These are phyloP conservation scores for Cryptocephalus moraei DNA, from an alignment of 2,888 invertebrate genomes.

Conservation along the genomic window DNA sequence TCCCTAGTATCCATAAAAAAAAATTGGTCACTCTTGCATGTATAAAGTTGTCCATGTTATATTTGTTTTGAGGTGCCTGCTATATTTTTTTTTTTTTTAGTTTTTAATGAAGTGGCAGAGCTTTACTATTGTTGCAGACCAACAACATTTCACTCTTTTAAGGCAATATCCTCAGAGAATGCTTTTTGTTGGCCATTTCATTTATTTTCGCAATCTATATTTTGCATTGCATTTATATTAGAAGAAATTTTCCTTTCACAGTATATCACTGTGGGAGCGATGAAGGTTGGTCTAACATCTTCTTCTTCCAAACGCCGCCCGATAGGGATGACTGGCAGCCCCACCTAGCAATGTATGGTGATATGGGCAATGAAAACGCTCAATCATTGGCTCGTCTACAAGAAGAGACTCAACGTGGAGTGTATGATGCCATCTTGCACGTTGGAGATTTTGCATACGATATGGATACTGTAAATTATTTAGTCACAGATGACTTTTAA, in stretches of 20 bases:
- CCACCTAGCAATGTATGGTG: slow-evolving; percentile 79
- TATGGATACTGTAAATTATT: slow-evolving; percentile 57
- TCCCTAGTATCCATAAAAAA: too few relatives aligned
- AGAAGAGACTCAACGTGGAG: slow-evolving; percentile 66
- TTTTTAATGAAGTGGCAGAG: too few relatives aligned
- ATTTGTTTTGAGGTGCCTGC: too few relatives aligned
- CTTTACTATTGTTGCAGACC: too few relatives aligned
- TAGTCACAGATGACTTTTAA: slow-evolving; percentile 18
- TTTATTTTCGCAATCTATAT: too few relatives aligned
- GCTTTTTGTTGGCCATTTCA: too few relatives aligned
- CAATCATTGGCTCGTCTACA: slow-evolving; percentile 77
- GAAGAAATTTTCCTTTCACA: slow-evolving; percentile 25
- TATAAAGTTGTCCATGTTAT: too few relatives aligned
- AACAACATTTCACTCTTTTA: too few relatives aligned
- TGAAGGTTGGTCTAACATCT: slow-evolving; percentile 73
- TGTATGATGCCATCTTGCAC: slow-evolving; percentile 82
- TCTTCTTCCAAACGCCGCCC: slow-evolving; percentile 66
- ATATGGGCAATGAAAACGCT: slow-evolving; percentile 89
- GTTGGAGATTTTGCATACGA: slow-evolving; percentile 95
- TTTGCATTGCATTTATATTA: too few relatives aligned
- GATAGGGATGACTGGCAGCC: slow-evolving; percentile 63
- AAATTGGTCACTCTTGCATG: too few relatives aligned
- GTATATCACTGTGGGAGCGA: slow-evolving; percentile 74
- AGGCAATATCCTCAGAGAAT: too few relatives aligned
- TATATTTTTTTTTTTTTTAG: too few relatives aligned